phyloP scores from a whole-genome alignment of 2,797 vertebrate genomes.

The Melanotaenia maccullochi region DNA sequence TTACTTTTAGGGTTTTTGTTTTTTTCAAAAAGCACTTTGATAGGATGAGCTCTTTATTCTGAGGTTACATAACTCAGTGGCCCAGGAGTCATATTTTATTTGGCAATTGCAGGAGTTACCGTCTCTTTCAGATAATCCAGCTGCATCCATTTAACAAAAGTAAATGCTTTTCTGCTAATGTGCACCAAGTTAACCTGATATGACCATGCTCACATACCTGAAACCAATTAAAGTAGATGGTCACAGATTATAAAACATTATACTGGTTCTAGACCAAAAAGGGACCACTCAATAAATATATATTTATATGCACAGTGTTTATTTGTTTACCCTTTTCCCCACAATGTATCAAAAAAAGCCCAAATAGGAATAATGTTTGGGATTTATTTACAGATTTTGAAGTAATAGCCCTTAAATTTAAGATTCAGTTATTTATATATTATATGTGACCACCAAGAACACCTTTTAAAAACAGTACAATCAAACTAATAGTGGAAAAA shows the following conservation, averaged over 20 bases:
- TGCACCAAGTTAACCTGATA: constrained; percentile 6
- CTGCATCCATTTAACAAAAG: constrained; percentile 26
- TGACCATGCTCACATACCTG: constrained; percentile 5
- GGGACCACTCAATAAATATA: constrained; percentile 35
- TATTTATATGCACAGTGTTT: constrained; percentile 57
- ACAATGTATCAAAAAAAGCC: constrained; percentile 61
- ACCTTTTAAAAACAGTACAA: constrained; percentile 60
- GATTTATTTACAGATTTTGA: constrained; percentile 57
- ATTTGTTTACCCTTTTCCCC: constrained; percentile 46
- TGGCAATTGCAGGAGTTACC: constrained; percentile 43
- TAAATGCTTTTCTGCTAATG: constrained; percentile 34
- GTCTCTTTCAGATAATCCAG: constrained; percentile 23
- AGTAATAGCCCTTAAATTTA: constrained; percentile 62
- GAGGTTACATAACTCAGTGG: constrained; percentile 28
- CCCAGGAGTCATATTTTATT: constrained; percentile 47
- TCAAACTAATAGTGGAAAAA: constrained; percentile 45
- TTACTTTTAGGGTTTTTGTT: constrained; percentile 50
- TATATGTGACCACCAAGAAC: constrained; percentile 60
- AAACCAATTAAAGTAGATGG: constrained; percentile 46
- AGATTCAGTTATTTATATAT: constrained; percentile 29
- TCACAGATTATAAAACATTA: constrained; percentile 3
- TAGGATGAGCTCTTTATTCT: constrained; percentile 50
- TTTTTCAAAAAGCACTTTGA: constrained; percentile 76
- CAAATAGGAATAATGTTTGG: constrained; percentile 37
- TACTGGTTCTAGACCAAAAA: constrained; percentile 29